Base-by-base conservation (phyloP, 1,140 invertebrate species). In the Doryteuthis pealeii region DNA sequence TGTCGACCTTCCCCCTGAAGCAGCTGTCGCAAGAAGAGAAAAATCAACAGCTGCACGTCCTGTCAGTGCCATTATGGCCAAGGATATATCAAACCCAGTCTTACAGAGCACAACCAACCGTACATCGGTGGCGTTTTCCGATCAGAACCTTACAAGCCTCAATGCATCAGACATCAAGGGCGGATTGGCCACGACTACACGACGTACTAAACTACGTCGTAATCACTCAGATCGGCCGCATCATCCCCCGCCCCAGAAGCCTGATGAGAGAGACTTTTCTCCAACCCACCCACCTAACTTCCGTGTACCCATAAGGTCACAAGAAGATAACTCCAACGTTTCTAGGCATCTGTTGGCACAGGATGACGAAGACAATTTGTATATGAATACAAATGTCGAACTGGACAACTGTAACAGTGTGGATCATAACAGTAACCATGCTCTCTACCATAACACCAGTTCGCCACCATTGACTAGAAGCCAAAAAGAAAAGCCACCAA, bases 51-150 rank as follows among this genome's bases (percentile, higher is more conserved):
- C 26, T 75, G 75, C 1, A 70, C 80, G 18, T n/a, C 54, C 54
- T 14, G 22, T 62, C 18, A 62, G 18, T 62, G 10, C 54, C 26
- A 62, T 62, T 62, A 62, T 62, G 54, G 18, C 54, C 5, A 62
- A 62, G 5, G 74, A 78, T 45, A 81, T 81, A 10, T 81, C 80
- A 32, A 74, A 73, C 22, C 80, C 80, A 30, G 74, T 81, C 15
- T 71, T 81, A 10, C 54, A 77, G 8, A 79, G 80, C 49, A 81
- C 78, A 4, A 81, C 80, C 1, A 81, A 79, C 71, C 74, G 80
- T 15, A 75, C 78, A 33, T 81, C 79, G 18, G 58, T 76, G 33
- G 78, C 79, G 15, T 75, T 81, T 45, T 33, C 68, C 5, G 68
- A 43, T 6, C 54, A 62, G 26, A 62, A 62, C 26, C 10, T 62